A percentile compares a stretch with the other conserved stretches of the same genome.
phyloP scores from a whole-genome alignment of 35 echinoderm and acorn worm species.

The Apostichopus japonicus region DNA sequence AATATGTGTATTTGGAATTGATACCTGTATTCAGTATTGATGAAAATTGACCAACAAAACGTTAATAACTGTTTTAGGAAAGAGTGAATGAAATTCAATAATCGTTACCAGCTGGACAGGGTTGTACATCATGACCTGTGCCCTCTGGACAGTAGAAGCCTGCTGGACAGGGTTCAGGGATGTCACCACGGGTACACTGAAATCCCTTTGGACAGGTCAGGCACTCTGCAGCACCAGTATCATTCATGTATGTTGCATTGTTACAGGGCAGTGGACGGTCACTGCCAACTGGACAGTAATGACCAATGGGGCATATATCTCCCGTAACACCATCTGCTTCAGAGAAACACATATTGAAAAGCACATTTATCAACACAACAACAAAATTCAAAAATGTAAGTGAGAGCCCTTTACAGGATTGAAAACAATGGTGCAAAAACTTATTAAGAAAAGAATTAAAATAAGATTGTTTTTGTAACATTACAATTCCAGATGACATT shows the following conservation, averaged over 20 bases:
- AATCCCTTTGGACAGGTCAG: conserved; percentile 82
- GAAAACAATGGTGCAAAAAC: too few relatives aligned
- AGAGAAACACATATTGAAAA: not conserved
- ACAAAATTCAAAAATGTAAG: too few relatives aligned
- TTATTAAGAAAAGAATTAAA: too few relatives aligned
- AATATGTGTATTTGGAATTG: too few relatives aligned
- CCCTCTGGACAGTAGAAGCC: conserved; percentile 87
- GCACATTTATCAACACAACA: too few relatives aligned
- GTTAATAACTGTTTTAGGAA: too few relatives aligned
- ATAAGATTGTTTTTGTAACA: too few relatives aligned
- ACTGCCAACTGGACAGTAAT: conserved; percentile 91
- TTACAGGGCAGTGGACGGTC: conserved; percentile 87
- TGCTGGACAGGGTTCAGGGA: conserved; percentile 86
- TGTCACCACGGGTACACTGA: conserved; percentile 69
- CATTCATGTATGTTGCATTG: conserved; percentile 99
- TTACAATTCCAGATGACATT: too few relatives aligned
- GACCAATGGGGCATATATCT: conserved; percentile 92
- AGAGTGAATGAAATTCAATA: too few relatives aligned
- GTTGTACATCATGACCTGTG: conserved; percentile 78
- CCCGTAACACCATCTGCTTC: conserved; percentile 85
- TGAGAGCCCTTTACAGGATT: too few relatives aligned
- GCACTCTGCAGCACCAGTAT: conserved; percentile 88
- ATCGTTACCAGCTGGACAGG: conserved; percentile 80
- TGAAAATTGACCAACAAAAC: too few relatives aligned
- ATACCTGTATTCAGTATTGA: too few relatives aligned